Percentiles rank a stretch among this genome's conserved stretches.
phyloP scores from a whole-genome alignment of 2,888 invertebrate genomes.

The Danaus chrysippus region DNA sequence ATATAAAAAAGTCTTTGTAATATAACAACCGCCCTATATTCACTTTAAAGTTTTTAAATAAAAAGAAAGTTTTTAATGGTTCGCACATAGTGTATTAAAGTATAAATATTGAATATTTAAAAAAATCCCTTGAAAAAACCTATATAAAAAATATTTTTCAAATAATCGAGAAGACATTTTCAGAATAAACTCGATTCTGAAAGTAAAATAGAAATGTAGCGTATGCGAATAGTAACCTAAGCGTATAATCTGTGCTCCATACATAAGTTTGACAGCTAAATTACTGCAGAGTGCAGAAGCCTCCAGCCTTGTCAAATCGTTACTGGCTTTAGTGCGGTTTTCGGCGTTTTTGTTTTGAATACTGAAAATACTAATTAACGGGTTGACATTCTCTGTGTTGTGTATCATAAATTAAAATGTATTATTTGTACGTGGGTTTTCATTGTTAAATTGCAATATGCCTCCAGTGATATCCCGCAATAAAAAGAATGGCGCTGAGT shows the following conservation, averaged over 20 bases:
- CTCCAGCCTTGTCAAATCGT: slow-evolving; percentile 36
- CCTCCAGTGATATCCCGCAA: slow-evolving; percentile 72
- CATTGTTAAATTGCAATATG: slow-evolving; percentile 43
- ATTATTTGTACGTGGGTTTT: not conserved
- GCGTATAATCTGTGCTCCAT: not conserved
- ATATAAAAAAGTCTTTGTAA: too few relatives aligned
- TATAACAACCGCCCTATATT: too few relatives aligned
- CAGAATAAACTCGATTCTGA: too few relatives aligned
- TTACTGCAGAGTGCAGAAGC: slow-evolving; percentile 13
- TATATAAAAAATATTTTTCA: too few relatives aligned
- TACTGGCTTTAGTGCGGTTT: slow-evolving; percentile 38
- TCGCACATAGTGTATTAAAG: too few relatives aligned
- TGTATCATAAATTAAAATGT: slow-evolving; percentile 4
- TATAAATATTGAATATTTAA: too few relatives aligned
- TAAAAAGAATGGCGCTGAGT: slow-evolving; percentile 71
- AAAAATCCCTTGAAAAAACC: too few relatives aligned
- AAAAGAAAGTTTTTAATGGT: too few relatives aligned
- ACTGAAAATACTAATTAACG: slow-evolving; percentile 28
- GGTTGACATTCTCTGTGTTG: slow-evolving; percentile 18
- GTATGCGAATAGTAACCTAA: too few relatives aligned
- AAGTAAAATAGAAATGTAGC: too few relatives aligned
- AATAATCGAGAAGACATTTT: too few relatives aligned
- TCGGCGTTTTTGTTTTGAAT: slow-evolving; percentile 44
- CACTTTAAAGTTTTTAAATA: too few relatives aligned
- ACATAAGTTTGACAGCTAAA: slow-evolving; percentile 1